These are phyloP conservation scores for Eilema depressum DNA, from an alignment of 2,888 invertebrate genomes.

Conservation along the genomic window DNA sequence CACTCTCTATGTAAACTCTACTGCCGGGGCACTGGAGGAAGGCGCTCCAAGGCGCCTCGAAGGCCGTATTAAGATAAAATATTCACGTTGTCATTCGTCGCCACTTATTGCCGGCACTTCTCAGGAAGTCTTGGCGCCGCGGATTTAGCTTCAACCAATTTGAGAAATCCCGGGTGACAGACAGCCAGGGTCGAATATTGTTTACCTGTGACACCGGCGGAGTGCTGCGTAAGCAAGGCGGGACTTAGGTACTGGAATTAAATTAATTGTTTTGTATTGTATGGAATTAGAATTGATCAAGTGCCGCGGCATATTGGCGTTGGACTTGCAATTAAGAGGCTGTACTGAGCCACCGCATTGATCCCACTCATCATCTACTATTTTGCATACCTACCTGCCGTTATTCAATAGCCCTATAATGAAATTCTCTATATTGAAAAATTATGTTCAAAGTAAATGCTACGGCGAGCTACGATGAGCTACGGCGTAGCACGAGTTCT, in stretches of 20 bases:
- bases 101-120: neutral
- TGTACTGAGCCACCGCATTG: neutral
- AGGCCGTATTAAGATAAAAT: slow-evolving; percentile 4
- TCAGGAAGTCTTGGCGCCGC: slow-evolving; percentile 3
- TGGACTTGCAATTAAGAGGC: neutral
- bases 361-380: neutral
- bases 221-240: neutral
- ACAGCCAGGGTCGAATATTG: neutral
- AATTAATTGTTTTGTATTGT: neutral
- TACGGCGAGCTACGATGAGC: neutral
- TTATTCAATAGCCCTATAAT: neutral
- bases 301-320: neutral
- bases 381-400: neutral
- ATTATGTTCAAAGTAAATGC: neutral
- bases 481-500: neutral
- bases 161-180: slow-evolving; percentile 5
- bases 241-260: too few relatives aligned
- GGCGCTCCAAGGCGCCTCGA: neutral
- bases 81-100: slow-evolving; percentile 11
- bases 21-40: neutral
- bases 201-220: neutral
- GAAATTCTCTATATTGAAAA: neutral
- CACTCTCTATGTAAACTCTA: neutral
- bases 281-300: neutral
- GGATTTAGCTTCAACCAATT: slow-evolving; percentile 9